Percentiles rank a stretch among this genome's conserved stretches.
phyloP scores from a whole-genome alignment of 2,797 vertebrate species.

The Streptopelia turtur region DNA sequence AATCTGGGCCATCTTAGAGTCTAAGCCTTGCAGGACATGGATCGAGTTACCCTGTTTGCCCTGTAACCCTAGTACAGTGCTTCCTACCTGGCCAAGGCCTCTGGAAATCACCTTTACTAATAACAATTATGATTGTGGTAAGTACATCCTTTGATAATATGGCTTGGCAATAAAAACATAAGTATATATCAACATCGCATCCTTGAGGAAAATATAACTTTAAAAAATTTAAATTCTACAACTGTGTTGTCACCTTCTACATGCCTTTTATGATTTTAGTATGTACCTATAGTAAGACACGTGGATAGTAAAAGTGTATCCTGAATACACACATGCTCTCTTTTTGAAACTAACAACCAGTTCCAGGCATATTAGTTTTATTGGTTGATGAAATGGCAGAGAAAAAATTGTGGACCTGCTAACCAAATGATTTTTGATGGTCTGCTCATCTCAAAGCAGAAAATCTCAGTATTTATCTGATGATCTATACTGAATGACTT shows the following conservation, averaged over 20 bases:
- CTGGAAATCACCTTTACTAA: neutral
- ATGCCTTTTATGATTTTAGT: neutral
- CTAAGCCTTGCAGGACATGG: neutral
- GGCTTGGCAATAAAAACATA: neutral
- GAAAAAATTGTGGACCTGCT: neutral
- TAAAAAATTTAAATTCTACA: neutral
- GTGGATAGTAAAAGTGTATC: neutral
- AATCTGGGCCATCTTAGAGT: neutral
- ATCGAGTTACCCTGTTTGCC: fast-evolving
- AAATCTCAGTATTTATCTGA: neutral
- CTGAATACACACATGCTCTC: too few relatives aligned
- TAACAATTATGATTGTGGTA: neutral
- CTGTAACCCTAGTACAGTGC: neutral
- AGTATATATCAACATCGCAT: neutral
- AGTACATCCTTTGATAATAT: neutral
- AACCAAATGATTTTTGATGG: neutral
- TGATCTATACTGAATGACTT: constrained; percentile 56
- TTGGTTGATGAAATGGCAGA: neutral
- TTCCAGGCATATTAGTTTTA: neutral
- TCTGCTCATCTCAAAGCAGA: neutral
- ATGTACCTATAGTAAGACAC: neutral
- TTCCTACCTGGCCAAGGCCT: neutral
- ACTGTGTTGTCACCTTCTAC: neutral
- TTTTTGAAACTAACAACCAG: neutral
- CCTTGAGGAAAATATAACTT: neutral